Evolutionary conservation across 2,888 invertebrate genomes (phyloP), one percentile per base, ranked within the genome.

Genomic region (Coelinius sp.): DNA sequence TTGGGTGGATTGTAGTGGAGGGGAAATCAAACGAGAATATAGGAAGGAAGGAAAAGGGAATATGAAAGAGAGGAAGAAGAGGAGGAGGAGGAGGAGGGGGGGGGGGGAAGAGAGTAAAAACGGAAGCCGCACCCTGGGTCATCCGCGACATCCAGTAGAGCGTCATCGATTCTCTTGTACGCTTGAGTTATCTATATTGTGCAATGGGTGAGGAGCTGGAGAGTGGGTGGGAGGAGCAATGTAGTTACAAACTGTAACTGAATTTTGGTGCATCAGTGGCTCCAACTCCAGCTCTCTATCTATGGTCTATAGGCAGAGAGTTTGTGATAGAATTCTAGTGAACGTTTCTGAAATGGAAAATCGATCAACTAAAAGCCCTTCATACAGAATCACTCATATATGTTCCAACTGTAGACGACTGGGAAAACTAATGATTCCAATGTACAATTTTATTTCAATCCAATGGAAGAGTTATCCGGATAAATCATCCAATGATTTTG

Each of bases 241-340:
- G 80, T 84, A 84, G 84, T 85, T 85, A 85, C 84, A 85, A 84
- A 83, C 83, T 77, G 82, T 85, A 84, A 85, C 84, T 85, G 82
- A 78, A 85, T 85, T 85, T 84, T 77, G 78, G 79, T 59, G 63
- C 63, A 63, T 69, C 27, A 49, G 59, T 68, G 59, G 53, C 17
- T 71, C 22, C 38, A 22, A 46, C 62, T 35, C 62, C 64, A 17
- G 25, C 44, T 24, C 41, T 46, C 24, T 3, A 49, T 52, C 38
- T 20, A 12, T n/a, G 24, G 6, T 38, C 38, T 38, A 46, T 25
- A 31, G n/a, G 27, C 24, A n/a, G 49, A 6, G 17, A 8, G 59
- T 35, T 35, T 20, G 8, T 38, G 35, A 59, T 59, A 20, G 38
- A 59, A 59, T 59, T 59, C 25, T 4, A 38, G 22, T 7, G 20